Evolutionary conservation across 2,797 vertebrate genomes (phyloP).

Genomic region (Rhodeus uyekii): DNA sequence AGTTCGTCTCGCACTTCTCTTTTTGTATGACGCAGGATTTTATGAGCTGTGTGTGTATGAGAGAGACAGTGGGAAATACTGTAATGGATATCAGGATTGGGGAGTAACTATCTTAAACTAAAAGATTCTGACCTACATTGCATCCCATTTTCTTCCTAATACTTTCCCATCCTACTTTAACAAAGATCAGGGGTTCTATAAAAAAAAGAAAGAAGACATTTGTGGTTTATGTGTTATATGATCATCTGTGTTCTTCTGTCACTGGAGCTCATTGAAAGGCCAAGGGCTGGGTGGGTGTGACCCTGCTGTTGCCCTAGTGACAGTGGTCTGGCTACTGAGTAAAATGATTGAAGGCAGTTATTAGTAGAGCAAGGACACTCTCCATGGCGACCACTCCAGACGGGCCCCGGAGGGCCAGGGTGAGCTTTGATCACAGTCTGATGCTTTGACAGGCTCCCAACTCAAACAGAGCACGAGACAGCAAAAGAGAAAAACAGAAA

Average conservation of each 20-base stretch:
- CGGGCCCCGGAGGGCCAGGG: constrained; percentile 61
- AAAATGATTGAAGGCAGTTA: constrained; percentile 75
- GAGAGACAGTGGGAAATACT: background rate
- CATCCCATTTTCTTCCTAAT: background rate
- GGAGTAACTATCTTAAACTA: background rate
- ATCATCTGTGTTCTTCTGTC: constrained; percentile 45
- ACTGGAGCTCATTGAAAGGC: constrained; percentile 55
- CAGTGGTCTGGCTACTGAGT: constrained; percentile 64
- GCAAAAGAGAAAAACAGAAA: background rate
- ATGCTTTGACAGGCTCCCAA: constrained; percentile 62
- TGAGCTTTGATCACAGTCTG: constrained; percentile 70
- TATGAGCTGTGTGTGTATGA: constrained; percentile 4
- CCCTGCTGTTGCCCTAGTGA: constrained; percentile 61
- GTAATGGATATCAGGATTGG: background rate
- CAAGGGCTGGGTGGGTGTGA: constrained; percentile 55
- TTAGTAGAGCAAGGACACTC: constrained; percentile 73
- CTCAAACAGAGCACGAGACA: constrained; percentile 8
- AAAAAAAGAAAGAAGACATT: background rate
- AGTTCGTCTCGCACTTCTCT: background rate
- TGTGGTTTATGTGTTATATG: constrained; percentile 55
- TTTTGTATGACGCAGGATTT: constrained; percentile 12
- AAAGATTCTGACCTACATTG: background rate
- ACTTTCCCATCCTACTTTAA: background rate
- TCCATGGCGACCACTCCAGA: constrained; percentile 39
- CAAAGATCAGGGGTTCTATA: background rate